These are phyloP conservation scores for Pachliopta kotzebuea DNA, from an alignment of 2,888 invertebrate species.

Conservation along the genomic window DNA sequence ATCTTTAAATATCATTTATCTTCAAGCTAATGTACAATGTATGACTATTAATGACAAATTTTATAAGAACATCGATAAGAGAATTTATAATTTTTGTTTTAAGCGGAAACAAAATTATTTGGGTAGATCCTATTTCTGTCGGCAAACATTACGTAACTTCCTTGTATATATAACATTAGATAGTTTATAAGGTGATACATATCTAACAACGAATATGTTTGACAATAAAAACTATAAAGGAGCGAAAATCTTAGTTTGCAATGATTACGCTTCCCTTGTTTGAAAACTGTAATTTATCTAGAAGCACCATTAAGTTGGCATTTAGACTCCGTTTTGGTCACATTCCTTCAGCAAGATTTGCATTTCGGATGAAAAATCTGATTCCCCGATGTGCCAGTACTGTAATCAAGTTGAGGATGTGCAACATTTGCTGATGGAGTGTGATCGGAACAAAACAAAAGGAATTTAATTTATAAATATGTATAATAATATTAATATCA, in stretches of 20 bases:
- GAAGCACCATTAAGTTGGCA: too few relatives aligned
- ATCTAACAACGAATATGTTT: slow-evolving; percentile 30
- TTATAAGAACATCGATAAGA: background rate
- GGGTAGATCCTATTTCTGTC: too few relatives aligned
- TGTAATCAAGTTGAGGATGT: too few relatives aligned
- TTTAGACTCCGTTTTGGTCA: too few relatives aligned
- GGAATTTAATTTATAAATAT: too few relatives aligned
- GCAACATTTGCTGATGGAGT: too few relatives aligned
- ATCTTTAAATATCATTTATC: slow-evolving; percentile 20
- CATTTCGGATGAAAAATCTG: too few relatives aligned
- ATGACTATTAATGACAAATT: background rate
- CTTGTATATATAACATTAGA: slow-evolving; percentile 17
- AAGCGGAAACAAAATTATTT: background rate
- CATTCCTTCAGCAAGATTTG: too few relatives aligned
- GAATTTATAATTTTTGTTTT: background rate
- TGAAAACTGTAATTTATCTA: too few relatives aligned
- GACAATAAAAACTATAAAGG: slow-evolving; percentile 48
- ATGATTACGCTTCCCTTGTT: slow-evolving; percentile 29
- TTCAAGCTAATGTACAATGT: background rate
- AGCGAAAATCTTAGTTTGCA: slow-evolving; percentile 38
- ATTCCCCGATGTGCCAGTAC: too few relatives aligned
- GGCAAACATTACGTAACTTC: background rate
- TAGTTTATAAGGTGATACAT: slow-evolving; percentile 25
- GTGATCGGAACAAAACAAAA: too few relatives aligned
- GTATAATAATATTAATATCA: too few relatives aligned